Percentiles rank a stretch among this genome's conserved stretches.
phyloP scores from a whole-genome alignment of 2,113 vertebrate species.

The Clarias macrocephalus region DNA sequence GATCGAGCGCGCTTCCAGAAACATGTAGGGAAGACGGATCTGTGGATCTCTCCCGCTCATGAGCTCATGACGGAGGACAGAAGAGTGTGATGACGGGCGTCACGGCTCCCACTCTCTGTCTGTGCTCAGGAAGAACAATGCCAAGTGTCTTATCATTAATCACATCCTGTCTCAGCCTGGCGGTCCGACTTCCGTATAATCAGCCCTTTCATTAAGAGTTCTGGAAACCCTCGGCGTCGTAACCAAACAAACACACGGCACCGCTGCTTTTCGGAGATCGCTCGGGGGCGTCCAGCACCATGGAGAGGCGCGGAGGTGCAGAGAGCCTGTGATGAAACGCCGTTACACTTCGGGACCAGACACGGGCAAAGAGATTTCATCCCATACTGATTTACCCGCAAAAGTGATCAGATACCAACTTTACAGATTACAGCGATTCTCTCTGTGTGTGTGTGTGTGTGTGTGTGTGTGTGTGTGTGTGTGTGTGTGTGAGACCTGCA shows the following conservation, averaged over 20 bases:
- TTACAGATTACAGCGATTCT: neutral
- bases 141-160: slow-evolving; percentile 27
- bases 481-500: neutral
- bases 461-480: too few relatives aligned
- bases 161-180: slow-evolving; percentile 9
- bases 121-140: slow-evolving; percentile 6
- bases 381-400: neutral
- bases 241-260: neutral
- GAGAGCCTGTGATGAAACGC: neutral
- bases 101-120: neutral
- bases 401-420: neutral
- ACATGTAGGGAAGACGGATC: neutral
- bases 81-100: neutral
- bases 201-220: neutral
- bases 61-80: slow-evolving; percentile 11
- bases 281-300: too few relatives aligned
- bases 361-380: neutral
- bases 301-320: neutral
- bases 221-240: neutral
- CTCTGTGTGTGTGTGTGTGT: neutral
- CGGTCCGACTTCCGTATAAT: neutral
- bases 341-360: neutral
- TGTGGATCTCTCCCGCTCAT: neutral
- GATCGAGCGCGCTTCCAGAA: neutral
- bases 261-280: neutral